phyloP scores from a whole-genome alignment of 2,888 invertebrate species.

The Callyntrura guangdongensis region DNA sequence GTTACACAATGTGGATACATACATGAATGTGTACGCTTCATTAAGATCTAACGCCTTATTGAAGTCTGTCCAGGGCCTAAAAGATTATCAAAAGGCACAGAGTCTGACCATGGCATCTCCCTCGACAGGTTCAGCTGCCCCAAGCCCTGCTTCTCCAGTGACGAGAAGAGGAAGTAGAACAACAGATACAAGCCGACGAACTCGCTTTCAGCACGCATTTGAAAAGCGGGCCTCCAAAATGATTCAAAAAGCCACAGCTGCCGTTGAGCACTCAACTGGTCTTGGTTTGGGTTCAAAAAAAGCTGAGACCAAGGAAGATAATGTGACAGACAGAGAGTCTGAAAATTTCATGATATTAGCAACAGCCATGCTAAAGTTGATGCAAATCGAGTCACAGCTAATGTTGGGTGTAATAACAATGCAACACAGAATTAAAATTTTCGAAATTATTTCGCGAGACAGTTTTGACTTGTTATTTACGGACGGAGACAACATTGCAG shows the following conservation, averaged over 20 bases:
- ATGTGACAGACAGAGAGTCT: slow-evolving; percentile 92
- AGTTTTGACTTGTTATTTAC: slow-evolving; percentile 94
- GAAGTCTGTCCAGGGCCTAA: slow-evolving; percentile 91
- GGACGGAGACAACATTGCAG: slow-evolving; percentile 94
- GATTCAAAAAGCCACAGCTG: slow-evolving; percentile 92
- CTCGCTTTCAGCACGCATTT: slow-evolving; percentile 85
- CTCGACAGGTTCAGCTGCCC: slow-evolving; percentile 78
- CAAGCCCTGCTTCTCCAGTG: slow-evolving; percentile 83
- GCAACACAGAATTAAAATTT: slow-evolving; percentile 93
- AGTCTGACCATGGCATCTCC: slow-evolving; percentile 84
- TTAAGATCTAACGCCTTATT: slow-evolving; percentile 92
- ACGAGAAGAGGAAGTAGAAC: slow-evolving; percentile 59
- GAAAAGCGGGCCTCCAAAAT: slow-evolving; percentile 94
- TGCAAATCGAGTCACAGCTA: slow-evolving; percentile 94
- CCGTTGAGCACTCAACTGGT: slow-evolving; percentile 93
- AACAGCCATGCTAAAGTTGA: slow-evolving; percentile 93
- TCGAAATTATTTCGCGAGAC: slow-evolving; percentile 93
- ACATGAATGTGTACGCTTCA: slow-evolving; percentile 91
- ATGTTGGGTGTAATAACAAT: slow-evolving; percentile 94
- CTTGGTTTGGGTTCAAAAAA: slow-evolving; percentile 82
- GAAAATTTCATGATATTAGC: slow-evolving; percentile 94
- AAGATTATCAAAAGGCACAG: slow-evolving; percentile 91
- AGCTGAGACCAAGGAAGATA: slow-evolving; percentile 87
- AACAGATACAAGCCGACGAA: slow-evolving; percentile 62
- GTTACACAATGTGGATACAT: slow-evolving; percentile 91